Percentiles rank a stretch among this genome's conserved stretches.
phyloP scores from a whole-genome alignment of 2,797 vertebrate species.

The Bufotes viridis region DNA sequence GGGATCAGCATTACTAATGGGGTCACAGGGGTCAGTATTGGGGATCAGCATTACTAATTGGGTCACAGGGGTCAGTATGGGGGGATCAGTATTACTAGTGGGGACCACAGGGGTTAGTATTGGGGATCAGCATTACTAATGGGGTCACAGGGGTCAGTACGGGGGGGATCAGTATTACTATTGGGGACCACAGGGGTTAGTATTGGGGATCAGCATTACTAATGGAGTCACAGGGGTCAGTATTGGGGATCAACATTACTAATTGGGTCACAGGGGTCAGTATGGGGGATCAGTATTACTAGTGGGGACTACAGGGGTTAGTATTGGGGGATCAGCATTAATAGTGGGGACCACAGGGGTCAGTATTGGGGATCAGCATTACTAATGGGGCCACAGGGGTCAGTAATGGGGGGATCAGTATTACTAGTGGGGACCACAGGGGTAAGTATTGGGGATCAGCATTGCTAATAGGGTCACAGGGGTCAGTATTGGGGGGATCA shows the following conservation, averaged over 20 bases:
- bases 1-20: background rate
- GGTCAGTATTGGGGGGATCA: background rate
- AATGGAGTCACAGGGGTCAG: no score
- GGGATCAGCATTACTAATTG: background rate
- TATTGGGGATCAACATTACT: background rate
- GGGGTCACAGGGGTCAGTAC: background rate
- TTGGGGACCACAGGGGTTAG: background rate
- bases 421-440: background rate
- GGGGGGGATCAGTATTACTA: background rate
- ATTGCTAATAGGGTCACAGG: background rate
- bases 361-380: background rate
- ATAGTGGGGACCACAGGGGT: background rate
- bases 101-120: background rate
- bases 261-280: background rate
- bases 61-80: background rate
- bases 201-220: background rate
- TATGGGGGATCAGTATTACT: background rate
- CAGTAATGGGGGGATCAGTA: background rate
- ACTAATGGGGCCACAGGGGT: background rate
- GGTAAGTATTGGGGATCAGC: background rate
- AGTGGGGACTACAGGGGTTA: background rate
- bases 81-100: background rate
- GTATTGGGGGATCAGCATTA: background rate
- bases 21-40: background rate
- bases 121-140: background rate